A percentile compares a stretch with the other conserved stretches of the same genome.
Evolutionary conservation across 2,797 vertebrate genomes (phyloP).

Genomic region (Premnoplex brunnescens): DNA sequence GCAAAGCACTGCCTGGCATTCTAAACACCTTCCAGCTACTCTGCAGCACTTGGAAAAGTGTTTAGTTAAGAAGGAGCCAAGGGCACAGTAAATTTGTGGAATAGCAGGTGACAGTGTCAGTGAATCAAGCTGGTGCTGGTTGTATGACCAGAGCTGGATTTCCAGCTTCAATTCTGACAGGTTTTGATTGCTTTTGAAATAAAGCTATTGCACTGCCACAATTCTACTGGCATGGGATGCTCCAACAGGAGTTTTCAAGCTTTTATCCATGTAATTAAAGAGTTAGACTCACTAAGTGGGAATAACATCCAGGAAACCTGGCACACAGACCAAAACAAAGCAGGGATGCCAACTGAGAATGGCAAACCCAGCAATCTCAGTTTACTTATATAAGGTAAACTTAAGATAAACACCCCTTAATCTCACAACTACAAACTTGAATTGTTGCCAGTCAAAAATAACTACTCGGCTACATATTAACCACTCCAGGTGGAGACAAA

Average conservation of each 20-base stretch:
- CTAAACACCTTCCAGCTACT: background rate
- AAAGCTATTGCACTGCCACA: background rate
- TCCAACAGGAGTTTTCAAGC: background rate
- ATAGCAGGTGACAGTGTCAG: background rate
- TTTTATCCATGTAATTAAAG: background rate
- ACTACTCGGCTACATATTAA: background rate
- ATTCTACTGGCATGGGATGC: background rate
- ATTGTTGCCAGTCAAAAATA: background rate
- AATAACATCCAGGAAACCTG: background rate
- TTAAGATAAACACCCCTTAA: background rate
- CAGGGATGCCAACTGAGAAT: background rate
- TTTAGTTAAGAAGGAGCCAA: background rate
- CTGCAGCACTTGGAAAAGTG: background rate
- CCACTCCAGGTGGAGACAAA: background rate
- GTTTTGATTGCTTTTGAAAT: background rate
- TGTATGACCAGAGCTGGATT: background rate
- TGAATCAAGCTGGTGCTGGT: background rate
- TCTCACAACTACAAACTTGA: background rate
- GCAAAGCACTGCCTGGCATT: conserved; percentile 24
- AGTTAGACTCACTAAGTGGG: background rate
- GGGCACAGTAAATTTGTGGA: background rate
- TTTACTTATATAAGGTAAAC: background rate
- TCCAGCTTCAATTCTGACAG: background rate
- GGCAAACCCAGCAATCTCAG: background rate
- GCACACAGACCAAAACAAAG: background rate